These are phyloP conservation scores for Pachymerium ferrugineum DNA, from an alignment of 2,888 invertebrate genomes.

Conservation along the genomic window DNA sequence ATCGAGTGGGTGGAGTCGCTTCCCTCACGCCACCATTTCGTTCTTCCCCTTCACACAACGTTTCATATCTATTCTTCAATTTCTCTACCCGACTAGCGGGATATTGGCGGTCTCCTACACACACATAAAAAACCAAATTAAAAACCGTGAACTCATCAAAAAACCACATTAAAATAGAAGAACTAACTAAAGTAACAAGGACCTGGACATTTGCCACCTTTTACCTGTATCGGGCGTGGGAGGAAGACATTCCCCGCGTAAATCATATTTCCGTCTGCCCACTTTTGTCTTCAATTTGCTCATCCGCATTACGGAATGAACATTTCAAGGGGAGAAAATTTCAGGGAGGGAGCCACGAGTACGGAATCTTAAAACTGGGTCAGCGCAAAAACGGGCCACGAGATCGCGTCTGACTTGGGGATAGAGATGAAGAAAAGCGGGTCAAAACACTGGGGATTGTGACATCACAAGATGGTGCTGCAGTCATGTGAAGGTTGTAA, in stretches of 20 bases:
- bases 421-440: background rate
- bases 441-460: too few relatives aligned
- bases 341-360: too few relatives aligned
- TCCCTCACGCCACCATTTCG: background rate
- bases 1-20: slow-evolving; percentile 33
- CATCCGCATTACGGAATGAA: slow-evolving; percentile 41
- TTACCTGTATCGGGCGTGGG: slow-evolving; percentile 40
- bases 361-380: too few relatives aligned
- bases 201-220: background rate
- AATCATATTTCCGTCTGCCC: slow-evolving; percentile 42
- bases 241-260: slow-evolving; percentile 42
- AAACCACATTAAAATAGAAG: background rate
- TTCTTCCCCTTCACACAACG: slow-evolving; percentile 17
- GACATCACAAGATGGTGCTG: too few relatives aligned
- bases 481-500: too few relatives aligned
- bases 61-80: slow-evolving; percentile 25
- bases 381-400: background rate
- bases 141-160: background rate
- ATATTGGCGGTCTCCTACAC: background rate
- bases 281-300: slow-evolving; percentile 48
- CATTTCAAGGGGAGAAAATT: background rate
- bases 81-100: slow-evolving; percentile 7
- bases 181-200: background rate
- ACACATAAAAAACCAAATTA: slow-evolving; percentile 33
- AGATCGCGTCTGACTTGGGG: background rate